phyloP scores from a whole-genome alignment of 53 echinoderm and acorn worm species.

The Pentamera pediparva region DNA sequence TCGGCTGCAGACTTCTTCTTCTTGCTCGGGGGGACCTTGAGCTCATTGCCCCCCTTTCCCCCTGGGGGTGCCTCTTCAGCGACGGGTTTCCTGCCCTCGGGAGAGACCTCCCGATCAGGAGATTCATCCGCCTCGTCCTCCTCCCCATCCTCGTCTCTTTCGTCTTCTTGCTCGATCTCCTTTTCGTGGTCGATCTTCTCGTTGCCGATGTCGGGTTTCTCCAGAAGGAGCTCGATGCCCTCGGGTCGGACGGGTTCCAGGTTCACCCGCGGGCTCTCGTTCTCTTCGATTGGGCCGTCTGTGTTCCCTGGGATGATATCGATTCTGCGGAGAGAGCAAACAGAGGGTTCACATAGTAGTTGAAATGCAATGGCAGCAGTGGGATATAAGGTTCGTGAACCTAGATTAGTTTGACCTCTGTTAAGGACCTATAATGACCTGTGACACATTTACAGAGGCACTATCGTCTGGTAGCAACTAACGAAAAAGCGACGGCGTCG shows the following conservation, averaged over 20 bases:
- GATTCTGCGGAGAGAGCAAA: slow-evolving; percentile 37
- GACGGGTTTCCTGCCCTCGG: slow-evolving; percentile 44
- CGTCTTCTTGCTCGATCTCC: slow-evolving; percentile 70
- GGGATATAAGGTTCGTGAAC: neutral
- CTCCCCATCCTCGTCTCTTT: slow-evolving; percentile 67
- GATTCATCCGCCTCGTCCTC: slow-evolving; percentile 69
- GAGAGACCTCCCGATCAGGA: slow-evolving; percentile 28
- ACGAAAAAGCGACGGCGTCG: no score
- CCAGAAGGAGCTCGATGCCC: slow-evolving; percentile 50
- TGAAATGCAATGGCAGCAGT: neutral
- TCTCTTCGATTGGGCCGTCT: slow-evolving; percentile 61
- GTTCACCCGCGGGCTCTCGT: slow-evolving; percentile 46
- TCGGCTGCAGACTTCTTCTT: slow-evolving; percentile 69
- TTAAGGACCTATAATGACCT: no score
- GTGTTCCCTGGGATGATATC: slow-evolving; percentile 65
- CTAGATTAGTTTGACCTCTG: no score
- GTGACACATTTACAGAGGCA: no score
- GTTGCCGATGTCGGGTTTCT: slow-evolving; percentile 72
- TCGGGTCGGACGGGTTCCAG: slow-evolving; percentile 54
- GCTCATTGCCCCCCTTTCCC: slow-evolving; percentile 59
- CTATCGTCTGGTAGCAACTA: no score
- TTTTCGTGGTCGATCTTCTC: slow-evolving; percentile 86
- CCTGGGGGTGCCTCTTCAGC: slow-evolving; percentile 1
- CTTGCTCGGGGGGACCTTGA: slow-evolving; percentile 49
- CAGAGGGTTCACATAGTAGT: neutral